A percentile compares a stretch with the other conserved stretches of the same genome.
These are phyloP conservation scores for Macrobrachium rosenbergii DNA, from an alignment of 1,140 invertebrate species.

Conservation along the genomic window DNA sequence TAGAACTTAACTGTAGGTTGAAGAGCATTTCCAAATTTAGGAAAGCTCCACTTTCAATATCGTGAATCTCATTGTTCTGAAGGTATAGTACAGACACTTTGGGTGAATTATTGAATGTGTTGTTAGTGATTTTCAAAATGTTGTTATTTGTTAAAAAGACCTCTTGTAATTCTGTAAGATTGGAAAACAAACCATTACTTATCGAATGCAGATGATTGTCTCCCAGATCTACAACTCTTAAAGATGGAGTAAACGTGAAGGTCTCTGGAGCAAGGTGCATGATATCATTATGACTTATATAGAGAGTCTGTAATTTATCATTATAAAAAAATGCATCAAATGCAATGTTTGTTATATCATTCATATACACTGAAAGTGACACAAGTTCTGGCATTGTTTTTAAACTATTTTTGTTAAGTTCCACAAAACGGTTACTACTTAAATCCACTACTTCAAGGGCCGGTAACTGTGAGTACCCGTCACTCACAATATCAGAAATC, in stretches of 20 bases:
- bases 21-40: conserved; percentile 80
- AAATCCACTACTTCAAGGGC: conserved; percentile 68
- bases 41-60: conserved; percentile 82
- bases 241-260: conserved; percentile 64
- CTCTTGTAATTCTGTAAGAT: conserved; percentile 82
- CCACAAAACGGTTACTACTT: conserved; percentile 67
- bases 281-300: conserved; percentile 69
- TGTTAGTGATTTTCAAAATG: conserved; percentile 84
- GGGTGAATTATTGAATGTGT: conserved; percentile 84
- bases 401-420: conserved; percentile 68
- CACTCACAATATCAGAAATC: conserved; percentile 72
- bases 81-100: conserved; percentile 86
- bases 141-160: conserved; percentile 93
- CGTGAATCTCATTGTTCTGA: conserved; percentile 87
- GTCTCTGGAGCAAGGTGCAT: conserved; percentile 61
- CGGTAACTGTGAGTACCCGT: conserved; percentile 66
- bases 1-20: conserved; percentile 87
- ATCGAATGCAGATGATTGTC: conserved; percentile 79
- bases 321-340: conserved; percentile 68
- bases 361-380: conserved; percentile 69
- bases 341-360: conserved; percentile 68
- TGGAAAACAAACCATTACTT: conserved; percentile 81
- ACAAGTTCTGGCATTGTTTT: conserved; percentile 68
- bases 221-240: conserved; percentile 70
- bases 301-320: conserved; percentile 68